These are phyloP conservation scores for Agriopis leucophaearia DNA, from an alignment of 2,888 invertebrate genomes.

Conservation along the genomic window DNA sequence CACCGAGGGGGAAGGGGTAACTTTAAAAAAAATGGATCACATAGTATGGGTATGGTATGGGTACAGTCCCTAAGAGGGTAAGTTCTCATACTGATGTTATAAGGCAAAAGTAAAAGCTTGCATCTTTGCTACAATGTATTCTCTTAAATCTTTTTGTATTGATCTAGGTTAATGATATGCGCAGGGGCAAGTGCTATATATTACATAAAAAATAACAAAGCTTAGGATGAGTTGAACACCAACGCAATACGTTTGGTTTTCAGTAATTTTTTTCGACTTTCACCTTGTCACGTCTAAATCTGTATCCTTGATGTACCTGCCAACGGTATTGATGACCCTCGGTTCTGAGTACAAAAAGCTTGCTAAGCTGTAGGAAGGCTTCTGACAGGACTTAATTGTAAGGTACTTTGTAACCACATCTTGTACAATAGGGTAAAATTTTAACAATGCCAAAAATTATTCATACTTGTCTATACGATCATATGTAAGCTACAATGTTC, in stretches of 20 bases:
- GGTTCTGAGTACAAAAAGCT: not conserved
- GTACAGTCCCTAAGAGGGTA: too few relatives aligned
- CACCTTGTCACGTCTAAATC: constrained; percentile 14
- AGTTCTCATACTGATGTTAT: not conserved
- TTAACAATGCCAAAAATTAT: too few relatives aligned
- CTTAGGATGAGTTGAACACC: constrained; percentile 43
- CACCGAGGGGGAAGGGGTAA: too few relatives aligned
- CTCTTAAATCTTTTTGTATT: constrained; percentile 29
- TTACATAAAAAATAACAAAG: constrained; percentile 15
- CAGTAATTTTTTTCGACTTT: constrained; percentile 9
- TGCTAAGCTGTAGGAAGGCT: too few relatives aligned
- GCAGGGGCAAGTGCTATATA: constrained; percentile 47
- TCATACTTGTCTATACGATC: too few relatives aligned
- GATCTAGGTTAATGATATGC: constrained; percentile 59
- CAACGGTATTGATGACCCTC: not conserved
- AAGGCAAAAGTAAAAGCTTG: constrained; percentile 32
- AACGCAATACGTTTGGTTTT: constrained; percentile 24
- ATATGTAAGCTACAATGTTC: too few relatives aligned
- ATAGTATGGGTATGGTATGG: too few relatives aligned
- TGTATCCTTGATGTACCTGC: not conserved
- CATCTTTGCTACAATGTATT: constrained; percentile 26
- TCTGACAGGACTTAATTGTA: too few relatives aligned
- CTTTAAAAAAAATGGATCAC: too few relatives aligned
- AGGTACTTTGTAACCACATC: too few relatives aligned
- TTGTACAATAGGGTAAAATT: too few relatives aligned